Base-by-base conservation (phyloP, 2,888 invertebrate species). In the Rhabditophanes sp. region DNA sequence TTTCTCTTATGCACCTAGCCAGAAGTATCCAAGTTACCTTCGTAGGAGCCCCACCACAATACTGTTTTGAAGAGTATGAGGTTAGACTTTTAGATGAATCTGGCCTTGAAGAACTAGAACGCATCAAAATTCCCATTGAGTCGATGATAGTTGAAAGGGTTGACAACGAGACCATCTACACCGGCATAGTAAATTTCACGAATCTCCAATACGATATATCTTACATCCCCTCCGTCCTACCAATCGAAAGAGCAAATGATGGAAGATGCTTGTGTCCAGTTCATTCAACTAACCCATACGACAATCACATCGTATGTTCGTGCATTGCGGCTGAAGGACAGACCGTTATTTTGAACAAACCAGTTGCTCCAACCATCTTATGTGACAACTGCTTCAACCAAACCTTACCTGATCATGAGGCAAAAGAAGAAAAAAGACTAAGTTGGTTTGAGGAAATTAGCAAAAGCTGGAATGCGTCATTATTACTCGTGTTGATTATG, bases 291-390 rank as follows among this genome's bases (percentile, higher is more conserved):
- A 40, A 51, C 19, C 46, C 50, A 5, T 50, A 48, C 20, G 48
- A 50, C 22, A 41, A 37, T 20, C 44, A 48, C 30, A 43, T 46
- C 6, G 56, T 59, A 2, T 61, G 61, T 39, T 51, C 53, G 18
- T 61, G 61, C 34, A 40, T 60, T 8, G 59, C 60, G 4, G 60
- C 59, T 5, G 57, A 60, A 28, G 55, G 55, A 49, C 51, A 57
- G 35, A 44, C 45, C n/a, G 52, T 60, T 16, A 35, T n/a, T n/a
- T n/a, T 12, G 23, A 3, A n/a, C n/a, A n/a, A n/a, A n/a, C n/a
- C n/a, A n/a, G n/a, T n/a, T n/a, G n/a, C n/a, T n/a, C n/a, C 12
- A 15, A 12, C 18, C 14, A 28, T 20, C 11, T 12, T 20, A 9
- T 28, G 29, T 28, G 19, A 18, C 5, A 28, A 28, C 22, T 28